Percentiles rank a stretch among this genome's conserved stretches.
Evolutionary conservation across 2,888 invertebrate species (phyloP).

Genomic region (Lasioglossum zephyrum): DNA sequence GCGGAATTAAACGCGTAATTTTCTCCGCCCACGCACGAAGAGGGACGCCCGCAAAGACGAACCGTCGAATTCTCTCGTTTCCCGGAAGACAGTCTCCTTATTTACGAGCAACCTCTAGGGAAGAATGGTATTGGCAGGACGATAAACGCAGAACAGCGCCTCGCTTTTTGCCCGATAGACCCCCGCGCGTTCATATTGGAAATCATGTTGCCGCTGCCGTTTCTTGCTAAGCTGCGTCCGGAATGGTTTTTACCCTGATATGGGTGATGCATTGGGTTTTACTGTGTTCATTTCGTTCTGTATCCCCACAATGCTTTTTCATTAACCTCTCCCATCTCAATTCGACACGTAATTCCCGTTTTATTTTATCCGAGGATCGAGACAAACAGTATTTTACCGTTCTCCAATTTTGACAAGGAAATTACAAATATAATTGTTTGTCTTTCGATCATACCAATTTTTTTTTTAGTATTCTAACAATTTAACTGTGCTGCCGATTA

Average conservation of each 20-base stretch:
- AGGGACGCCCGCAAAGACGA: not conserved
- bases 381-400: not conserved
- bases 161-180: slow-evolving; percentile 12
- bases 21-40: slow-evolving; percentile 54
- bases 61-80: slow-evolving; percentile 39
- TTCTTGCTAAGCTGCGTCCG: not conserved
- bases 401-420: not conserved
- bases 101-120: slow-evolving; percentile 33
- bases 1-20: slow-evolving; percentile 75
- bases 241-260: not conserved
- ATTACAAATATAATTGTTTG: not conserved
- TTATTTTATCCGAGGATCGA: not conserved
- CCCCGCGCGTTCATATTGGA: slow-evolving; percentile 2
- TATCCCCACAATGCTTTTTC: not conserved
- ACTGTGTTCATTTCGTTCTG: not conserved
- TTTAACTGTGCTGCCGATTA: not conserved
- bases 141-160: slow-evolving; percentile 21
- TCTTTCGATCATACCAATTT: not conserved
- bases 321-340: not conserved
- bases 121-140: slow-evolving; percentile 30
- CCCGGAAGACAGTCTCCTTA: slow-evolving; percentile 58
- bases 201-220: not conserved
- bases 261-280: not conserved
- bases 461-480: not conserved
- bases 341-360: not conserved